phyloP scores from a whole-genome alignment of 1,140 invertebrate species.

The Apis cerana region DNA sequence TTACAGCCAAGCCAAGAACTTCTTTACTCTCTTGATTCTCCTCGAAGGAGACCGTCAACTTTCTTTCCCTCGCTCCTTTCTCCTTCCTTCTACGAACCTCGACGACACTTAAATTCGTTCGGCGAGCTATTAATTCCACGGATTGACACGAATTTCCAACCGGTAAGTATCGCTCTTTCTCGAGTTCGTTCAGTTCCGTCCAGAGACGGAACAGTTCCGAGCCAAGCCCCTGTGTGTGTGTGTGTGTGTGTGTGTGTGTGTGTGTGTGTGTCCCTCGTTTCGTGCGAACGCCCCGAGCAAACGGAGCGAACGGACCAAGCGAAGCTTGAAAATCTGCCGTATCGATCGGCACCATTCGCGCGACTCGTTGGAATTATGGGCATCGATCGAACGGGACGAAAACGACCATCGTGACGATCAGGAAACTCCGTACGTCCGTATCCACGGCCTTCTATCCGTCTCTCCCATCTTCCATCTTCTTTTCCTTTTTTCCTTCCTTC shows the following conservation, averaged over 20 bases:
- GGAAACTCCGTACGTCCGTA: slow-evolving; percentile 43
- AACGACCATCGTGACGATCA: slow-evolving; percentile 54
- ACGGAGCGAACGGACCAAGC: slow-evolving; percentile 37
- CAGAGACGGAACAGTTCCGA: not conserved
- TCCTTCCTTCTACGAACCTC: not conserved
- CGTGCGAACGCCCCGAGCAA: slow-evolving; percentile 28
- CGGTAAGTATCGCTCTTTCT: not conserved
- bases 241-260: too few relatives aligned
- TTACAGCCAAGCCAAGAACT: slow-evolving; percentile 10
- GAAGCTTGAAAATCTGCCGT: slow-evolving; percentile 56
- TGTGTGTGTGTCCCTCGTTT: slow-evolving; percentile 1
- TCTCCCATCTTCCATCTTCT: not conserved
- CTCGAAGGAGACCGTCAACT: slow-evolving; percentile 13
- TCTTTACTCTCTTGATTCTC: slow-evolving; percentile 33
- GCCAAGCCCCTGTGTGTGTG: not conserved
- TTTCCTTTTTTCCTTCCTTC: slow-evolving; percentile 19
- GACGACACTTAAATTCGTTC: too few relatives aligned
- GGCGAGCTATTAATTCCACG: slow-evolving; percentile 73
- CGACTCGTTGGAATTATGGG: slow-evolving; percentile 56
- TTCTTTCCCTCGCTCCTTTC: not conserved
- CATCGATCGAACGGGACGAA: slow-evolving; percentile 59
- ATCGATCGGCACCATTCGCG: slow-evolving; percentile 57
- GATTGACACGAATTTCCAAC: slow-evolving; percentile 64
- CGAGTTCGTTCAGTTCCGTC: not conserved
- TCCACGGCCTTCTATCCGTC: slow-evolving; percentile 6